Evolutionary conservation across 2,113 vertebrate genomes (phyloP), one percentile per base, ranked within the genome.

Genomic region (Cochlearius cochlearius): DNA sequence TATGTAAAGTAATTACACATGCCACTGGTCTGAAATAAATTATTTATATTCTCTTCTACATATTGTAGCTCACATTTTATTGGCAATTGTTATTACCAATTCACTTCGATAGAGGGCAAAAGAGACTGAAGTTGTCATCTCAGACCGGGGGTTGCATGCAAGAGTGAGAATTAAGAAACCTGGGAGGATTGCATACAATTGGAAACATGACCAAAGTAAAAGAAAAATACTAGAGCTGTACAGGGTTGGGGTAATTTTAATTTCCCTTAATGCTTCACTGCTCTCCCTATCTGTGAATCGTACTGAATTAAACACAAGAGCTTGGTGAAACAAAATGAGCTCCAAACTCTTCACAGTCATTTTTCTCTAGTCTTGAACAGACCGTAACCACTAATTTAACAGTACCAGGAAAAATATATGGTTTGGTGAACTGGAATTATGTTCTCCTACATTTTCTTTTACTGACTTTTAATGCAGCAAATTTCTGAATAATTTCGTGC

Each of bases 21-120:
- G 1, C 60, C 93, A 52, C 74, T 96, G 91, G 75, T 88, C 95
- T 94, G 92, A 96, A 71, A 95, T 96, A 74, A 91, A 92, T 96
- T 96, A 95, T 97, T 97, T 97, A 96, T 95, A 83, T 88, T 87
- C 64, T 92, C 50, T 76, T 93, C 90, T 69, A 64, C 64, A 80
- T 68, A 52, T 38, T 69, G 60, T 80, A 94, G 74, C 63, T 90
- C 94, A 60, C 45, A 32, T 96, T 97, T 97, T 74, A 76, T 95
- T 91, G 52, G 63, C 76, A 89, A 96, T 91, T 98, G 96, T 94
- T 97, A 90, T 97, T 97, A 97, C 97, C 92, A 88, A 43, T 87
- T 92, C 80, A 95, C 75, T 96, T 98, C 97, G 97, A 96, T 50
- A 98, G 98, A 97, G 97, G 97, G 97, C 97, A 98, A 98, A 94